Evolutionary conservation across 2,113 vertebrate genomes (phyloP).

Genomic region (Phaethornis superciliosus): DNA sequence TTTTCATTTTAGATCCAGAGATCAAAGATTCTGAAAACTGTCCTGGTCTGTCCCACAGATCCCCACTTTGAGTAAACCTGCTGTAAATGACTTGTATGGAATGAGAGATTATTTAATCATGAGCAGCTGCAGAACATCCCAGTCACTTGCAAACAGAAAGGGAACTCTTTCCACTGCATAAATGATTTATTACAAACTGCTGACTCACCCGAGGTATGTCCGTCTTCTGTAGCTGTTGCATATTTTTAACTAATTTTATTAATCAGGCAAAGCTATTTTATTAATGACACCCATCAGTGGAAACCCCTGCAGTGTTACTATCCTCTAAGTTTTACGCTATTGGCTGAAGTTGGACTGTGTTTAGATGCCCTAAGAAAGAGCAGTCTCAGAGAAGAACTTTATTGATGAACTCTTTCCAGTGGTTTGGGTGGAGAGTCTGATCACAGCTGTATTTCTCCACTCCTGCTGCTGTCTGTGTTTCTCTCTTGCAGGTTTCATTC

Average conservation of each 20-base stretch:
- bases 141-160: background rate
- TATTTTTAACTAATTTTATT: background rate
- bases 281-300: background rate
- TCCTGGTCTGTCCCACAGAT: accelerated
- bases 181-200: background rate
- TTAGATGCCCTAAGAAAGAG: background rate
- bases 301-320: background rate
- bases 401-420: background rate
- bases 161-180: accelerated
- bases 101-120: background rate
- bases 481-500: background rate
- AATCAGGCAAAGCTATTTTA: no score
- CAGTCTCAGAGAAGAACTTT: background rate
- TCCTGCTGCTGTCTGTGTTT: background rate
- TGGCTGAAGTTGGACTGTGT: background rate
- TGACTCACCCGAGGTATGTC: background rate
- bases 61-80: background rate
- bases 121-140: background rate
- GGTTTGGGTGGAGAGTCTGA: background rate
- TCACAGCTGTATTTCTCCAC: accelerated
- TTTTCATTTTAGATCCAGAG: background rate
- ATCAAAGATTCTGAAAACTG: background rate
- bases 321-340: background rate
- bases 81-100: accelerated
- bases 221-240: background rate